Conservation (phyloP, 1,140 invertebrate genomes). For the Drosophila saltans region DNA sequence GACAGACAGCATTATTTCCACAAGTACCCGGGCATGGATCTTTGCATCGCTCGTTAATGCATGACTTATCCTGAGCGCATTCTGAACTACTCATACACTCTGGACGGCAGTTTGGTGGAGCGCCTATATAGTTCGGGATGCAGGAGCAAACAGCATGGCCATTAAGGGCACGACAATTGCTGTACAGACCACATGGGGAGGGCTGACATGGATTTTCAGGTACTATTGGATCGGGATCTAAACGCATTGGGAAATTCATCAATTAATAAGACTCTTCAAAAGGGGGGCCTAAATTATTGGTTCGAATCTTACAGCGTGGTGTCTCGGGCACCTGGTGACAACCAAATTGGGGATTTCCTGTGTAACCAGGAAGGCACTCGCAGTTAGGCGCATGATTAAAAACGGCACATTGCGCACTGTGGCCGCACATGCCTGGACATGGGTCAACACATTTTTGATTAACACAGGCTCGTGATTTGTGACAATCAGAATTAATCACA, state of each 20-base stretch:
- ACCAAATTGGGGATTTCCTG: conserved; percentile 89
- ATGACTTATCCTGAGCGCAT: conserved; percentile 88
- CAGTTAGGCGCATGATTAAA: conserved; percentile 93
- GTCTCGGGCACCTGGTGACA: conserved; percentile 83
- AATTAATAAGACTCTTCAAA: conserved; percentile 66
- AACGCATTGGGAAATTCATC: conserved; percentile 44
- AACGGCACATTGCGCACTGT: conserved; percentile 92
- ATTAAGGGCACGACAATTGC: conserved; percentile 87
- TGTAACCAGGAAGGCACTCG: conserved; percentile 89
- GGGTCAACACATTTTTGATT: conserved; percentile 93
- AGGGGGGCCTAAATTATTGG: conserved; percentile 54
- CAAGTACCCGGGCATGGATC: conserved; percentile 91
- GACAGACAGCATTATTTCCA: conserved; percentile 89
- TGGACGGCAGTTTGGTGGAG: conserved; percentile 89
- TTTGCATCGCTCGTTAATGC: conserved; percentile 89
- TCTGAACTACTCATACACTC: conserved; percentile 91
- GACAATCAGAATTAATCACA: conserved; percentile 91
- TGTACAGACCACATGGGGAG: conserved; percentile 89
- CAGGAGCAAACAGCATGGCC: conserved; percentile 89
- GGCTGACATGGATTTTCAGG: conserved; percentile 86
- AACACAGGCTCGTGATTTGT: conserved; percentile 89
- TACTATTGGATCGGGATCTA: conserved; percentile 81
- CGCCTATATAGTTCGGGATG: conserved; percentile 87
- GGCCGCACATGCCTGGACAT: conserved; percentile 91
- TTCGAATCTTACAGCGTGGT: conserved; percentile 57